Evolutionary conservation across 2,113 vertebrate genomes (phyloP).

Genomic region (Dromas ardeola): DNA sequence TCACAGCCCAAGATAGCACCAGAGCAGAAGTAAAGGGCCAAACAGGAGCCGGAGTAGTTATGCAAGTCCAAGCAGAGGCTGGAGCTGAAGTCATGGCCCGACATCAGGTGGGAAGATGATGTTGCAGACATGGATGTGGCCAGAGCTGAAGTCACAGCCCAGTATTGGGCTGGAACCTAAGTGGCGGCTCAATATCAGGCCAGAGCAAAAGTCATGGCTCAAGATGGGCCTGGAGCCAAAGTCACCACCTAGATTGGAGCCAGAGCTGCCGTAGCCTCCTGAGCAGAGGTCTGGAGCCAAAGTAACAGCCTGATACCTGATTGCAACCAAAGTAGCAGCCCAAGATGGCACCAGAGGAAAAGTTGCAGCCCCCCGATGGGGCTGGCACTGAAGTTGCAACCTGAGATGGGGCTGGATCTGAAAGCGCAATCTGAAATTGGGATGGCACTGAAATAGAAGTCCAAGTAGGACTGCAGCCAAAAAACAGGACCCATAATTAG

Average conservation of each 20-base stretch:
- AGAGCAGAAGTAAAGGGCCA: neutral
- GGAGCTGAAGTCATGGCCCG: neutral
- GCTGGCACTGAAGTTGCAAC: neutral
- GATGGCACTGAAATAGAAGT: neutral
- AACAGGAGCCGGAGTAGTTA: neutral
- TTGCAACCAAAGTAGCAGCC: neutral
- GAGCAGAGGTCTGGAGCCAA: neutral
- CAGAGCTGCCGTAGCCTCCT: neutral
- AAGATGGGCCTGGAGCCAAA: neutral
- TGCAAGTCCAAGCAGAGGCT: neutral
- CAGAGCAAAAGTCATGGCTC: neutral
- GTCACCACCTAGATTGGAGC: neutral
- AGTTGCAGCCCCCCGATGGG: neutral
- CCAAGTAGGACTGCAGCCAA: neutral
- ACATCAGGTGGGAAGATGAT: neutral
- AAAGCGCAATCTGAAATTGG: neutral
- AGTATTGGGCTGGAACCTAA: neutral
- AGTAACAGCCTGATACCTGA: neutral
- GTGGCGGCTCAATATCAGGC: neutral
- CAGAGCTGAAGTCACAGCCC: neutral
- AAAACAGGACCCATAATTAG: fast-evolving
- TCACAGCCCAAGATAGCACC: neutral
- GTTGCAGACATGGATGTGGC: neutral
- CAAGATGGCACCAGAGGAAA: neutral
- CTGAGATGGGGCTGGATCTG: neutral